Percentiles rank a stretch among this genome's conserved stretches.
Conservation (phyloP, 37 sponge, comb jelly and placozoan species). For the Cliona cf. orientalis region DNA sequence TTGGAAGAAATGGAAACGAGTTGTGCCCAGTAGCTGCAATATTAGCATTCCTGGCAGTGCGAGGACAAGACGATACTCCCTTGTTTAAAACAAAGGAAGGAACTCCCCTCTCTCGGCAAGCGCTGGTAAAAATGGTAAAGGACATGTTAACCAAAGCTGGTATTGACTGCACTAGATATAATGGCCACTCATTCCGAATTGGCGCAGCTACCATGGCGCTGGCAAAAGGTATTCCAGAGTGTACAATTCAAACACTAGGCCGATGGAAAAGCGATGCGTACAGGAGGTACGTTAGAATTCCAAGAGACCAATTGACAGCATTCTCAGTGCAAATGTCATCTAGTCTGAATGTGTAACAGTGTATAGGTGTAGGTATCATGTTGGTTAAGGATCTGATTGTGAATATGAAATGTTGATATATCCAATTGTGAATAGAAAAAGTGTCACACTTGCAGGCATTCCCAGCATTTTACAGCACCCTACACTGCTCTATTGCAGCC, state of each 20-base stretch:
- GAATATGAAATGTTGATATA: no score
- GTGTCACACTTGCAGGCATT: no score
- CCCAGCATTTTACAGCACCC: no score
- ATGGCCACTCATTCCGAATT: constrained; percentile 50
- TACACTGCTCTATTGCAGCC: no score
- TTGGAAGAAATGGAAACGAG: constrained; percentile 24
- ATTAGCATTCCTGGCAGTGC: constrained; percentile 26
- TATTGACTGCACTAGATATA: constrained; percentile 11
- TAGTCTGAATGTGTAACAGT: no score
- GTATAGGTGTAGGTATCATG: no score
- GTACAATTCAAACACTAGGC: constrained; percentile 16
- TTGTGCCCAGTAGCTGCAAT: constrained; percentile 41
- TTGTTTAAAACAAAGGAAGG: constrained; percentile 25
- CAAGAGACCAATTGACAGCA: constrained; percentile 4
- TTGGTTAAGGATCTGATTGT: no score
- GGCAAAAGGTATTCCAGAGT: constrained; percentile 2
- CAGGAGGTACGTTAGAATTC: constrained; percentile 7
- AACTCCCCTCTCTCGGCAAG: constrained; percentile 10
- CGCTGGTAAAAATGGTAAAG: constrained; percentile 24
- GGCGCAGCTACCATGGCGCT: no score
- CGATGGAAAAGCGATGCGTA: constrained; percentile 28
- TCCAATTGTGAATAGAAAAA: no score
- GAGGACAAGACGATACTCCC: constrained; percentile 18
- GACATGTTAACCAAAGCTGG: background rate
- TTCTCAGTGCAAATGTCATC: constrained; percentile 5